Evolutionary conservation across 1,140 invertebrate species (phyloP).

Genomic region (Ceratina japonica): DNA sequence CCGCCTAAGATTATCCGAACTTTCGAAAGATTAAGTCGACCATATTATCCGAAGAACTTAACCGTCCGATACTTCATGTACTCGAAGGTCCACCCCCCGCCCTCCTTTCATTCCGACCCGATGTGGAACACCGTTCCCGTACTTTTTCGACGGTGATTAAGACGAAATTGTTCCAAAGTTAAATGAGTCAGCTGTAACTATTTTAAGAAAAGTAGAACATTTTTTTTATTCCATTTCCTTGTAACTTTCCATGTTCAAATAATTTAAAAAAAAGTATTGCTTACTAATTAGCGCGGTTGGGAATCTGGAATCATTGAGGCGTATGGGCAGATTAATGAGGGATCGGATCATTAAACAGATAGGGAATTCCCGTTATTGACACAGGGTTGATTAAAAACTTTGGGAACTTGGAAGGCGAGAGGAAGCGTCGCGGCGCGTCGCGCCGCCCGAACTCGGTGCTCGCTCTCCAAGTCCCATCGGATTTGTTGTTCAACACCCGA

Average conservation of each 20-base stretch:
- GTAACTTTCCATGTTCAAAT: too few species aligned
- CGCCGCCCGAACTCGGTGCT: constrained; percentile 26
- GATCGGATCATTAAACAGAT: too few species aligned
- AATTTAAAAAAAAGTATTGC: too few species aligned
- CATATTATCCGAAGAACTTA: constrained; percentile 22
- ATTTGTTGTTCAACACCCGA: constrained; percentile 60
- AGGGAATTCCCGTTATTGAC: too few species aligned
- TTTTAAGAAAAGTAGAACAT: neutral
- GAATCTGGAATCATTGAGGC: too few species aligned
- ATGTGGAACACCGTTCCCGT: neutral
- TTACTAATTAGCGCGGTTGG: too few species aligned
- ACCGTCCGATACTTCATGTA: neutral
- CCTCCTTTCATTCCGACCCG: too few species aligned
- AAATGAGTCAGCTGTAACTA: neutral
- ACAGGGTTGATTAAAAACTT: constrained; percentile 32
- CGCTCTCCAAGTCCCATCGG: constrained; percentile 53
- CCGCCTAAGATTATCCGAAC: constrained; percentile 26
- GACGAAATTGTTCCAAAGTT: neutral
- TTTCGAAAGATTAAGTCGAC: neutral
- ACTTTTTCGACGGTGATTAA: neutral
- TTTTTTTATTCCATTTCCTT: constrained; percentile 10
- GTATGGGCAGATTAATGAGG: too few species aligned
- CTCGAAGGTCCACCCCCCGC: neutral
- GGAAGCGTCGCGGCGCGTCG: neutral
- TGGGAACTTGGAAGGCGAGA: constrained; percentile 36